These are phyloP conservation scores for Tachyglossus aculeatus DNA, from an alignment of 2,797 vertebrate species.

Conservation along the genomic window DNA sequence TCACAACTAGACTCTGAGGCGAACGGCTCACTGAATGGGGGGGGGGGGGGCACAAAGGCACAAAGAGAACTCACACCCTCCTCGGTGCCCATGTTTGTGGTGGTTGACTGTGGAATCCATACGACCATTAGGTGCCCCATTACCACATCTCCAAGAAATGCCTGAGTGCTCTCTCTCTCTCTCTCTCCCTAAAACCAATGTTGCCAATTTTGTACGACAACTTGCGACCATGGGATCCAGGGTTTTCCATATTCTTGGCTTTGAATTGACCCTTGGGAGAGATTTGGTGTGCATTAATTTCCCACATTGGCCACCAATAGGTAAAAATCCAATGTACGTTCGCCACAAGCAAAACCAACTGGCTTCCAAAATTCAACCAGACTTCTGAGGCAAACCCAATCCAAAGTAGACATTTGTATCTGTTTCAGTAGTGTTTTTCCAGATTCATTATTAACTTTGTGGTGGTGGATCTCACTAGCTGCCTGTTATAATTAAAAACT, in stretches of 20 bases:
- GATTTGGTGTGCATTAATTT: not conserved
- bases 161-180: too few species aligned
- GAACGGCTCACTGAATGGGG: constrained; percentile 22
- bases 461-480: constrained; percentile 52
- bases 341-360: not conserved
- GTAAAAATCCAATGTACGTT: rapidly evolving
- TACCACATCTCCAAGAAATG: not conserved
- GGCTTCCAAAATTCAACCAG: not conserved
- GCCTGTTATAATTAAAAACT: constrained; percentile 76
- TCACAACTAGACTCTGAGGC: constrained; percentile 60
- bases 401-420: constrained; percentile 11
- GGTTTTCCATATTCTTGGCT: not conserved
- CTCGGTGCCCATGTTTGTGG: constrained; percentile 14
- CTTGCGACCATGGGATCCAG: not conserved
- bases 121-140: not conserved
- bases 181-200: not conserved
- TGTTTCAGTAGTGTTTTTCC: constrained; percentile 2
- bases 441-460: constrained; percentile 59
- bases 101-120: not conserved
- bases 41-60: not conserved
- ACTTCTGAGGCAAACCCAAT: not conserved
- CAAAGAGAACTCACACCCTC: constrained; percentile 13
- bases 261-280: not conserved
- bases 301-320: not conserved
- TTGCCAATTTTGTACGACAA: not conserved